Evolutionary conservation across 2,113 vertebrate species (phyloP), one percentile per base, ranked within the genome.

Genomic region (Syrmaticus mikado): DNA sequence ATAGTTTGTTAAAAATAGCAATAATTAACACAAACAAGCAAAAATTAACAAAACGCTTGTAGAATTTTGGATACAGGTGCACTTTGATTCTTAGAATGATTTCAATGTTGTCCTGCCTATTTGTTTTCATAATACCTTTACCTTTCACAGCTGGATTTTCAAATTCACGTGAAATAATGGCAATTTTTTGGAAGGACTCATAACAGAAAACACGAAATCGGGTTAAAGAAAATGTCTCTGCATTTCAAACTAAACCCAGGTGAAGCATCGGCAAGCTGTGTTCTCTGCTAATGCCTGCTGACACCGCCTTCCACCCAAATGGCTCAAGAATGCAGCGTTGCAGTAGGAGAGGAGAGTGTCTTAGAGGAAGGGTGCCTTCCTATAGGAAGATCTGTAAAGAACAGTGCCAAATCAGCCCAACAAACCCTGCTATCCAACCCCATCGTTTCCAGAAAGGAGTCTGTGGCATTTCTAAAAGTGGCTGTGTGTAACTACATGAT

Each of bases 41-140:
- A 62, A 66, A 85, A 68, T 57, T 82, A 74, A 68, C 18, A 61
- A 73, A 78, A 85, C 60, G 10, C 38, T 66, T 70, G 32, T 5
- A 50, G 52, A 68, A 27, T 83, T 83, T 94, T 94, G 53, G 60
- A 83, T 83, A 61, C 48, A 88, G 80, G 48, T 0, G 11, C 38
- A 66, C 48, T 93, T 60, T 70, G 52, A 80, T 90, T 92, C 80
- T 87, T 94, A 75, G 85, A 68, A 82, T 92, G 76, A 73, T 95
- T 97, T 93, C 50, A 82, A 52, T 91, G 76, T 89, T 94, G 84
- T 13, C 45, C 76, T 92, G 45, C 34, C 8, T 91, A 64, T 93
- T 94, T 90, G 89, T 89, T 95, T 95, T 93, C 75, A 45, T 91
- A 87, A 58, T 90, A 83, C 91, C 90, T 88, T 94, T 93, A 91